Percentiles rank a stretch among this genome's conserved stretches.
Conservation (phyloP, 23 tunicate species). For the Styela clava region DNA sequence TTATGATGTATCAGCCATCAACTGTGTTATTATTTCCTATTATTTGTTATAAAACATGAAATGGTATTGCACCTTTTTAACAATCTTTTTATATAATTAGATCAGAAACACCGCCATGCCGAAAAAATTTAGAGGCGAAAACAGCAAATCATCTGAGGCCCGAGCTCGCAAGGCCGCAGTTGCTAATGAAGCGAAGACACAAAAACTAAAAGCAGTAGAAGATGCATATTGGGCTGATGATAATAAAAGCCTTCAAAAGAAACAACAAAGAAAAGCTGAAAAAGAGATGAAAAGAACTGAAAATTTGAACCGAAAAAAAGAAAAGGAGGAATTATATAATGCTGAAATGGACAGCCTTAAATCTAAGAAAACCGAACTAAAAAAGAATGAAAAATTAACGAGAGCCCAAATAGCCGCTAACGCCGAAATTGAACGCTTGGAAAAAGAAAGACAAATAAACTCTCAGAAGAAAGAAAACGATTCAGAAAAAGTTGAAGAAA, state of each 20-base stretch:
- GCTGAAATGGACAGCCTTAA: constrained; percentile 66
- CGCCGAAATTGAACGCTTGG: constrained; percentile 30
- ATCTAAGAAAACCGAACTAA: constrained; percentile 29
- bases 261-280: constrained; percentile 76
- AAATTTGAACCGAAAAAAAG: constrained; percentile 61
- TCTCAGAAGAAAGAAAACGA: constrained; percentile 43
- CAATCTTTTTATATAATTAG: no score
- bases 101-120: no score
- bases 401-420: constrained; percentile 64
- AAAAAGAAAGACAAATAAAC: constrained; percentile 11
- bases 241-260: constrained; percentile 52
- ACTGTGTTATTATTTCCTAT: no score
- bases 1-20: no score
- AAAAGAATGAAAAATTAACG: constrained; percentile 43
- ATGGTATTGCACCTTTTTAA: no score
- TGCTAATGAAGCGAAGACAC: constrained; percentile 37
- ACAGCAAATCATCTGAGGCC: constrained; percentile 89
- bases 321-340: constrained; percentile 62
- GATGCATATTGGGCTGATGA: constrained; percentile 88
- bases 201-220: constrained; percentile 58
- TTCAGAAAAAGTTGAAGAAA: constrained; percentile 49
- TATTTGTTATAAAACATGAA: no score
- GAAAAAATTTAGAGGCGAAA: constrained; percentile 81
- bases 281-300: constrained; percentile 66
- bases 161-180: constrained; percentile 70